phyloP scores from a whole-genome alignment of 2,797 vertebrate species.

The Corythornis leucogaster region DNA sequence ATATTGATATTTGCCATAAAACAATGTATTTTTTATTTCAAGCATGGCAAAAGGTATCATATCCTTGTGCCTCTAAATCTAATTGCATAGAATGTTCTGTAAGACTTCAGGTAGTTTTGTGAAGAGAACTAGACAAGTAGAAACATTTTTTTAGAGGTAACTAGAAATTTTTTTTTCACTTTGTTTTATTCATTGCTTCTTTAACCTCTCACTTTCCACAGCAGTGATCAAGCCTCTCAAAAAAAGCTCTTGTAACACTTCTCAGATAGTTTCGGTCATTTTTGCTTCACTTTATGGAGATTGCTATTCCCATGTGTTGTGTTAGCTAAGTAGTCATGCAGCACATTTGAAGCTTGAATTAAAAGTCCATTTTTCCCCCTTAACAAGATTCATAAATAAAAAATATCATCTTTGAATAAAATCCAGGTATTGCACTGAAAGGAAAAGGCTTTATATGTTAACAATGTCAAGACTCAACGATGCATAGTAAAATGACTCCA shows the following conservation, averaged over 20 bases:
- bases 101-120: background rate
- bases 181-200: background rate
- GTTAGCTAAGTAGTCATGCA: constrained; percentile 51
- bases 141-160: background rate
- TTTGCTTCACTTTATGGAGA: constrained; percentile 39
- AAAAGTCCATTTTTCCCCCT: constrained; percentile 16
- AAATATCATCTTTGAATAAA: constrained; percentile 33
- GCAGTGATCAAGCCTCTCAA: background rate
- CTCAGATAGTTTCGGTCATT: constrained; percentile 20
- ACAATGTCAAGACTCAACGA: background rate
- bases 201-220: background rate
- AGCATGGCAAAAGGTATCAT: background rate
- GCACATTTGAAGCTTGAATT: constrained; percentile 37
- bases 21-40: background rate
- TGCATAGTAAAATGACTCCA: background rate
- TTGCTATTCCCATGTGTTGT: constrained; percentile 44
- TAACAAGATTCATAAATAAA: constrained; percentile 67
- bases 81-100: background rate
- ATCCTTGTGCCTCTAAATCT: background rate
- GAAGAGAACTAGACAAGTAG: background rate
- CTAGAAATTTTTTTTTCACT: background rate
- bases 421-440: constrained; percentile 5
- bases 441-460: constrained; percentile 27
- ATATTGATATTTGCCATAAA: background rate
- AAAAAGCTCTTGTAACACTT: constrained; percentile 20